Evolutionary conservation across 2,113 vertebrate genomes (phyloP), one percentile per base, ranked within the genome.

Genomic region (Chrysochloris asiatica): DNA sequence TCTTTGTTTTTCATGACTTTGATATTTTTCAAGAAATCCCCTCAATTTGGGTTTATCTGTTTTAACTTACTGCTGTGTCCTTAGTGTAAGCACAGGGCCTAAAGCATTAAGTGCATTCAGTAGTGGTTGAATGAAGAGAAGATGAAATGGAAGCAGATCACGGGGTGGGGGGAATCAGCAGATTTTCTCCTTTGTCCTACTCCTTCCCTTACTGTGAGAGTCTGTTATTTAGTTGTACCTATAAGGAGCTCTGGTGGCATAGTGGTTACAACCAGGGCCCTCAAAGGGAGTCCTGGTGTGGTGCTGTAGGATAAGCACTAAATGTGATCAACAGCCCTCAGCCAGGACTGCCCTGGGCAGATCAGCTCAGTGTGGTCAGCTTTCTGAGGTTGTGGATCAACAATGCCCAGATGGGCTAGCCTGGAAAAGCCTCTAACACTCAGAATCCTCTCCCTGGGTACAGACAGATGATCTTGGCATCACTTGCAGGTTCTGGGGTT

Each of bases 241-340:
- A 19, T n/a, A n/a, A n/a, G n/a, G n/a, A n/a, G n/a, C n/a, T n/a
- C n/a, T n/a, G n/a, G n/a, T n/a, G n/a, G n/a, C n/a, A n/a, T n/a
- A n/a, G n/a, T n/a, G n/a, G n/a, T n/a, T n/a, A 50, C 16, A 50
- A 10, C 48, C 48, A 50, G 48, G 16, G 16, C 9, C 48, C 8
- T 94, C 80, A n/a, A n/a, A n/a, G n/a, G n/a, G 50, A 75, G 63
- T 83, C 45, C 63, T 88, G 43, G 67, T 80, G 19, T 81, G 90
- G 83, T 50, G 48, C 16, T 50, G 48, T 10, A 50, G 48, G 48
- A 50, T n/a, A 16, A 50, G 48, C 16, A 50, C 48, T 50, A 16
- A 50, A 50, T 50, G 16, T n/a, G n/a, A 81, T 21, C 19, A 11
- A 36, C 12, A 38, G 75, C 54, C 36, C 5, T 78, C 12, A 38